Conservation (phyloP, 2,888 invertebrate genomes). For the Sarcophaga caerulescens region DNA sequence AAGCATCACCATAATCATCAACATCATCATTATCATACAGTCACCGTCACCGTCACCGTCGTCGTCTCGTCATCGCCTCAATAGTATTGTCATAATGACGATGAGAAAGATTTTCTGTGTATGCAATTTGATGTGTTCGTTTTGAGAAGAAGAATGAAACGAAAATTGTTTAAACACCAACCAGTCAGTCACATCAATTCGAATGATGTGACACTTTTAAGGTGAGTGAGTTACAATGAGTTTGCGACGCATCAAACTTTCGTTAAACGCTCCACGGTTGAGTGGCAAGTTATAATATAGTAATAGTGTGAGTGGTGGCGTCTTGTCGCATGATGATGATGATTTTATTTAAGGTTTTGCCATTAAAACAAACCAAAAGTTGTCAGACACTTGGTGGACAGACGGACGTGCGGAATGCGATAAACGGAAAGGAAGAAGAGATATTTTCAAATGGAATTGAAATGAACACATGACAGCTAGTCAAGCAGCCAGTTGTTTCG, state of each 20-base stretch:
- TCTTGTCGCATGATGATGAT: slow-evolving; percentile 51
- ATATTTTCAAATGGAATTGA: slow-evolving; percentile 33
- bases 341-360: slow-evolving; percentile 53
- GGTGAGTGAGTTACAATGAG: slow-evolving; percentile 71
- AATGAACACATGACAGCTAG: slow-evolving; percentile 50
- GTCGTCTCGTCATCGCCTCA: slow-evolving; percentile 45
- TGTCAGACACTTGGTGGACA: not conserved
- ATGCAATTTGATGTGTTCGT: slow-evolving; percentile 25
- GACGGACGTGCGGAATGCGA: not conserved
- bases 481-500: slow-evolving; percentile 43
- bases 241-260: slow-evolving; percentile 43
- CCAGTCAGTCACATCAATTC: slow-evolving; percentile 74
- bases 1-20: slow-evolving; percentile 68
- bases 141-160: slow-evolving; percentile 27
- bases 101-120: slow-evolving; percentile 56
- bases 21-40: slow-evolving; percentile 10
- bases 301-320: slow-evolving; percentile 31
- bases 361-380: slow-evolving; percentile 34
- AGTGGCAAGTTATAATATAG: slow-evolving; percentile 26
- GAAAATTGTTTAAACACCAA: slow-evolving; percentile 63
- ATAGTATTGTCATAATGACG: slow-evolving; percentile 51
- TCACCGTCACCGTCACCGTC: slow-evolving; percentile 8
- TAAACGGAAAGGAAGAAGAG: not conserved
- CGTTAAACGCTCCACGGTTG: slow-evolving; percentile 21
- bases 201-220: slow-evolving; percentile 79